Base-by-base conservation (phyloP, 2,113 vertebrate species). In the Verasper variegatus region DNA sequence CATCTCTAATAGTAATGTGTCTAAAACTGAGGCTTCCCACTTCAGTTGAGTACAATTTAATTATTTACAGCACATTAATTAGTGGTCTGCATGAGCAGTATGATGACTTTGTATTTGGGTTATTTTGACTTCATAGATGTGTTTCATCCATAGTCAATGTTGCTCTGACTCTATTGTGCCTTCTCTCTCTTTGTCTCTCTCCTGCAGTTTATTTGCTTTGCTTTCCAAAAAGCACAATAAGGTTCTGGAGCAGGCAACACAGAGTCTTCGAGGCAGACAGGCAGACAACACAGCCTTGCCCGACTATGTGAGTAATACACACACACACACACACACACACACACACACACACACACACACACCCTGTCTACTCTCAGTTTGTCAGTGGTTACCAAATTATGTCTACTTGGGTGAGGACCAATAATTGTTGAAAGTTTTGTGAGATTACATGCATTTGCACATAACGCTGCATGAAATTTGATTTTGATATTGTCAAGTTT, bases 191-290 rank as follows among this genome's bases (percentile, higher is more conserved):
- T 23, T 80, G 10, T 65, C 24, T 82, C 52, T 81, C 55, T 81
- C 72, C 78, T 89, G 40, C 93, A 99, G 97, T 93, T 95, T 99
- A 59, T 98, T 99, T 95, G 96, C 97, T 72, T 94, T 99, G 94
- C 91, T 99, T 91, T 99, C 98, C 52, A 98, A 98, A 94, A 99
- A 99, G 84, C 98, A 99, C 96, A 99, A 98, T 95, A 99, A 99
- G 92, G 98, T 99, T 79, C 89, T 99, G 95, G 97, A 99, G 88
- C 98, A 99, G 92, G 97, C 98, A 79, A 99, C 98, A 0, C 97
- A 98, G 91, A 97, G 97, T 79, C 94, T 98, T 79, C 94, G 96
- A 86, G 93, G 96, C 78, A 92, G 96, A 4, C 86, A 96, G 18
- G 95, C 80, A 23, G 95, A 97, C 73, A 90, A 80, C 78, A 85